A percentile compares a stretch with the other conserved stretches of the same genome.
These are phyloP conservation scores for Macquaria australasica DNA, from an alignment of 2,113 vertebrate genomes.

Conservation along the genomic window DNA sequence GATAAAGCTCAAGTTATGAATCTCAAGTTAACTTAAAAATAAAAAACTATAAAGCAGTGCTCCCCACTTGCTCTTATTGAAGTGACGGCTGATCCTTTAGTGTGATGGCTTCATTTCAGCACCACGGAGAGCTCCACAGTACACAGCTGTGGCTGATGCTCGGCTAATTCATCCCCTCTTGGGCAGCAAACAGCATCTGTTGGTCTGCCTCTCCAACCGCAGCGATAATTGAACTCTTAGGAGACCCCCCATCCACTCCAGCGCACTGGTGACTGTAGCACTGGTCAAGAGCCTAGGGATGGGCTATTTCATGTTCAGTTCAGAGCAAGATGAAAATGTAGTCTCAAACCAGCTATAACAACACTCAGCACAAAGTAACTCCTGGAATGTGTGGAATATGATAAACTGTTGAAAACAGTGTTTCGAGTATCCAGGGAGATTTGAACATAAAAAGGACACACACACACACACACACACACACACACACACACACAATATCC, in stretches of 20 bases:
- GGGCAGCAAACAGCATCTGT: slow-evolving; percentile 54
- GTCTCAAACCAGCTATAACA: neutral
- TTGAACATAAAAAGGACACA: slow-evolving; percentile 12
- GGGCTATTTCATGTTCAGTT: neutral
- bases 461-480: neutral
- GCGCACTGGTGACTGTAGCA: neutral
- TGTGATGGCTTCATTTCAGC: slow-evolving; percentile 61
- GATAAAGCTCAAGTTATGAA: neutral
- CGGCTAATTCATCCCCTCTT: slow-evolving; percentile 23
- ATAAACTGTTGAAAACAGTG: neutral
- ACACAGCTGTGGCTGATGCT: slow-evolving; percentile 14
- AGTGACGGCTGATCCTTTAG: slow-evolving; percentile 4
- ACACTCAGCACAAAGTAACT: neutral
- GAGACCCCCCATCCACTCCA: slow-evolving; percentile 44
- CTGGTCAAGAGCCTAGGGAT: slow-evolving; percentile 4
- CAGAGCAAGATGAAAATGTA: neutral
- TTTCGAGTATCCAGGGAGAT: neutral
- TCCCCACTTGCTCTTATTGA: slow-evolving; percentile 4
- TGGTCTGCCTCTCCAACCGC: slow-evolving; percentile 19
- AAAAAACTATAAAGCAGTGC: neutral
- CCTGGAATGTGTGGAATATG: neutral
- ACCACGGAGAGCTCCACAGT: slow-evolving; percentile 70
- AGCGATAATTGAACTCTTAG: slow-evolving; percentile 38
- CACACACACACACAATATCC: neutral
- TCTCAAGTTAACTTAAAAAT: neutral